Percentiles rank a stretch among this genome's conserved stretches.
Evolutionary conservation across 2,888 invertebrate species (phyloP).

Genomic region (Druceiella hillmani): DNA sequence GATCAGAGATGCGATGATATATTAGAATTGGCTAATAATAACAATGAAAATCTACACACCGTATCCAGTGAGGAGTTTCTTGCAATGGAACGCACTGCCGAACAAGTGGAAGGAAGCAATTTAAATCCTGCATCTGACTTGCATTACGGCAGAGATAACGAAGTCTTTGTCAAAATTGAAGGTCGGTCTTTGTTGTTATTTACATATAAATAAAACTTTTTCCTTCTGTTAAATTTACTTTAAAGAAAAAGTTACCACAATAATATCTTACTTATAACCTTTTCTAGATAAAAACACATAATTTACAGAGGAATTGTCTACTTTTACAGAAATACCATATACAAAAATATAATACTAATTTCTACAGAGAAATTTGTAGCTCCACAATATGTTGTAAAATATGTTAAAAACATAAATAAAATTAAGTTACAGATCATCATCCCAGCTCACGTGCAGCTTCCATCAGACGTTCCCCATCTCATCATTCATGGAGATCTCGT

Average conservation of each 20-base stretch:
- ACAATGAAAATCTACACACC: constrained; percentile 37
- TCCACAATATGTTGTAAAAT: too few species aligned
- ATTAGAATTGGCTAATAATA: constrained; percentile 37
- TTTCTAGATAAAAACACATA: constrained; percentile 4
- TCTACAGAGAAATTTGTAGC: constrained; percentile 36
- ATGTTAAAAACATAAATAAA: too few species aligned
- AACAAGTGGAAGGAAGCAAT: constrained; percentile 32
- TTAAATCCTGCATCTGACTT: constrained; percentile 27
- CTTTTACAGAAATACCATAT: background rate
- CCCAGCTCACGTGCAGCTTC: constrained; percentile 37
- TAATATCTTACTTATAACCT: constrained; percentile 1
- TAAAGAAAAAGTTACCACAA: background rate
- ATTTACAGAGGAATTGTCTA: too few species aligned
- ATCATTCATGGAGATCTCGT: constrained; percentile 29
- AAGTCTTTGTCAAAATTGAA: constrained; percentile 28
- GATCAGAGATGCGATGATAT: constrained; percentile 37
- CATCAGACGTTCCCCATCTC: constrained; percentile 30
- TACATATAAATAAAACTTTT: background rate
- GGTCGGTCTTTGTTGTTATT: constrained; percentile 29
- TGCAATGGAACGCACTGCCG: constrained; percentile 47
- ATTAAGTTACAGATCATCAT: too few species aligned
- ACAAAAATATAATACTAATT: constrained; percentile 1
- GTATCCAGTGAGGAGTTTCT: constrained; percentile 46
- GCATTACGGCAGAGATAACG: constrained; percentile 31
- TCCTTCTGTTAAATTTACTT: background rate